A percentile compares a stretch with the other conserved stretches of the same genome.
phyloP scores from a whole-genome alignment of 2,113 vertebrate genomes.

The Leptosomus discolor region DNA sequence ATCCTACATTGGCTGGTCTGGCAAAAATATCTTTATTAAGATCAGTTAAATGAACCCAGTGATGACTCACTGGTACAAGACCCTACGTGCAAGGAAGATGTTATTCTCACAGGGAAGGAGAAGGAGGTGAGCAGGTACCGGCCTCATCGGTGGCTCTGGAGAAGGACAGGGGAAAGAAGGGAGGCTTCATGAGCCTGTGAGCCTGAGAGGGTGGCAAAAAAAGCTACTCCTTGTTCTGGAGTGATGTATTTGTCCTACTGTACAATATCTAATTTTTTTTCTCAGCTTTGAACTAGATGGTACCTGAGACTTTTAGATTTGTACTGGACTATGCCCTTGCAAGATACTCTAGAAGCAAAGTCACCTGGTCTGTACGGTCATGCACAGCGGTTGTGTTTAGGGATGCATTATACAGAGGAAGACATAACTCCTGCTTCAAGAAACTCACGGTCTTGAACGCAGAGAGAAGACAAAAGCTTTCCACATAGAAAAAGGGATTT shows the following conservation, averaged over 20 bases:
- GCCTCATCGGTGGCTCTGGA: neutral
- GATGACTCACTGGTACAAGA: neutral
- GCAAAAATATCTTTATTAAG: neutral
- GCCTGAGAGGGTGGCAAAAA: neutral
- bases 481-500: neutral
- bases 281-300: neutral
- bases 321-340: neutral
- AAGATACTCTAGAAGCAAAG: neutral
- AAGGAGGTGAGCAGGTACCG: neutral
- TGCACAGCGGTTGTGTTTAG: neutral
- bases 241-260: neutral
- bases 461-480: neutral
- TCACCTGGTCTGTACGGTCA: neutral
- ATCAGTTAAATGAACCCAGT: rapidly evolving
- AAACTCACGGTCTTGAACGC: neutral
- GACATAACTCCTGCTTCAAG: neutral
- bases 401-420: neutral
- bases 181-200: neutral
- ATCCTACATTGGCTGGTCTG: rapidly evolving
- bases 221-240: neutral
- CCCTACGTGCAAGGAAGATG: rapidly evolving
- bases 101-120: neutral
- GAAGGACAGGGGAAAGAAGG: neutral
- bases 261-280: neutral
- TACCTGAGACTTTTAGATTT: neutral